phyloP scores from a whole-genome alignment of 2,797 vertebrate species.

The Peromyscus nudipes region DNA sequence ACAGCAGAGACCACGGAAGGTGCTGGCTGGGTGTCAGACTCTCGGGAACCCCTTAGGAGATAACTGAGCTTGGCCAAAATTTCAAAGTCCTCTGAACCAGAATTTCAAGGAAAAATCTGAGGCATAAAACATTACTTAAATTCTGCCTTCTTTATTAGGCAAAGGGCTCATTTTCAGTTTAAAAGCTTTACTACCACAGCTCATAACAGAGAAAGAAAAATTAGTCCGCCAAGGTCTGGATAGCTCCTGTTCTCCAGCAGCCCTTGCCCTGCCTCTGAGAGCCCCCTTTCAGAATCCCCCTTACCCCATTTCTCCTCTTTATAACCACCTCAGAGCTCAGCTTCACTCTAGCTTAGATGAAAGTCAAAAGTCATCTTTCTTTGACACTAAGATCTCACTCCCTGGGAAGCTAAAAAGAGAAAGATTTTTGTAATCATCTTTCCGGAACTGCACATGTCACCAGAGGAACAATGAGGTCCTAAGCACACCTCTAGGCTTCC shows the following conservation, averaged over 20 bases:
- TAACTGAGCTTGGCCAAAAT: not conserved
- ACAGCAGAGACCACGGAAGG: not conserved
- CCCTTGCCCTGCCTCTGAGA: too few species aligned
- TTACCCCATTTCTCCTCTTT: not conserved
- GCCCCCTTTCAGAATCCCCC: not conserved
- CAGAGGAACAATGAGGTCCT: not conserved
- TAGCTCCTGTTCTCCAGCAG: not conserved
- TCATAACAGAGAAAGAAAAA: not conserved
- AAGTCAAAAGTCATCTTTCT: not conserved
- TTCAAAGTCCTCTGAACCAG: not conserved
- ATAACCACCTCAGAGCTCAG: not conserved
- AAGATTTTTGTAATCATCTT: not conserved
- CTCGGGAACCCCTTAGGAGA: not conserved
- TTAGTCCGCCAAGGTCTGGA: not conserved
- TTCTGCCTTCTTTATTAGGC: not conserved
- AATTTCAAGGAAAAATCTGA: slow-evolving; percentile 30
- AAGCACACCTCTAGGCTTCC: not conserved
- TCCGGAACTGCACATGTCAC: not conserved
- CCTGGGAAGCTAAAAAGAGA: not conserved
- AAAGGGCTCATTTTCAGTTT: not conserved
- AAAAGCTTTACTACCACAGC: not conserved
- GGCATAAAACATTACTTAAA: not conserved
- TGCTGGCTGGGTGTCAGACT: not conserved
- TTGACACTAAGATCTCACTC: not conserved
- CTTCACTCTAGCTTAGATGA: not conserved